Evolutionary conservation across 2,113 vertebrate genomes (phyloP).

Genomic region (Sapayoa aenigma): DNA sequence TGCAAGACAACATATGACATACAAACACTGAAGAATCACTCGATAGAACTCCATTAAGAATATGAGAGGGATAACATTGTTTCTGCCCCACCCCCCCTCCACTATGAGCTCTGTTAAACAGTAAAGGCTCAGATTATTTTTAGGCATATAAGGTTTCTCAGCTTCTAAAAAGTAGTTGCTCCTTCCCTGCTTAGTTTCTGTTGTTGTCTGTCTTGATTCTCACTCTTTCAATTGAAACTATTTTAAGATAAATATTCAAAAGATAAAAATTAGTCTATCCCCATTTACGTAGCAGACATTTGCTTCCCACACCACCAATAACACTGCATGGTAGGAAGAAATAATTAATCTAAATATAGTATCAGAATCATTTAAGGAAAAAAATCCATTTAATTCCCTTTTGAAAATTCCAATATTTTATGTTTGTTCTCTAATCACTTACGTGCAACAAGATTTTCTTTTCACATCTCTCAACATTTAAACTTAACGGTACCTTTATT

Average conservation of each 20-base stretch:
- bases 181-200: not conserved
- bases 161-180: not conserved
- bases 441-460: not conserved
- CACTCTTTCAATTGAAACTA: not conserved
- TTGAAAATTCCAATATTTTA: not conserved
- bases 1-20: not conserved
- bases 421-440: not conserved
- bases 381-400: not conserved
- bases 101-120: not conserved
- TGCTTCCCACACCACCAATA: not conserved
- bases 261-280: not conserved
- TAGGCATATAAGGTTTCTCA: not conserved
- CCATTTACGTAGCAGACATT: fast-evolving
- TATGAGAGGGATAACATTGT: fast-evolving
- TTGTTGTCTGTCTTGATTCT: not conserved
- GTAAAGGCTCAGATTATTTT: not conserved
- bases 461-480: not conserved
- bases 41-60: not conserved
- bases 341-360: not conserved
- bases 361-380: not conserved
- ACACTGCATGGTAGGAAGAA: fast-evolving
- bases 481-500: not conserved
- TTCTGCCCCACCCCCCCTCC: not conserved
- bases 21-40: fast-evolving
- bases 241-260: not conserved